Evolutionary conservation across 2,797 vertebrate genomes (phyloP).

Genomic region (Antennarius maculatus): DNA sequence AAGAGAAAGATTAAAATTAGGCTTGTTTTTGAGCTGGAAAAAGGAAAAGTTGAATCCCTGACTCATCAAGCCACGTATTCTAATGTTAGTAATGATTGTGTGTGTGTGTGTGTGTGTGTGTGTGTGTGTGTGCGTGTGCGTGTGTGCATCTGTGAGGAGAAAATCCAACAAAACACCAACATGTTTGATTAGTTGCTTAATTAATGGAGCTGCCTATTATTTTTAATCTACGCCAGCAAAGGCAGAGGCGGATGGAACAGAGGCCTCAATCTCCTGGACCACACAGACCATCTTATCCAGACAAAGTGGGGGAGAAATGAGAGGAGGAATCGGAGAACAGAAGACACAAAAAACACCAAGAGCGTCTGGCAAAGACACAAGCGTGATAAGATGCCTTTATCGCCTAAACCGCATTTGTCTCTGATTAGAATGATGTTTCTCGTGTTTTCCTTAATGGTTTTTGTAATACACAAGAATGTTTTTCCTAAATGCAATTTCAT

Average conservation of each 20-base stretch:
- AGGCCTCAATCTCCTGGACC: slow-evolving; percentile 64
- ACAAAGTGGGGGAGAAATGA: slow-evolving; percentile 63
- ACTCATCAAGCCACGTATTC: slow-evolving; percentile 21
- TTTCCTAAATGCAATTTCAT: slow-evolving; percentile 61
- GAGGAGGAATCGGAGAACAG: slow-evolving; percentile 69
- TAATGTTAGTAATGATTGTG: not conserved
- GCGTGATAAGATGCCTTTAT: slow-evolving; percentile 76
- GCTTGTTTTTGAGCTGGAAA: slow-evolving; percentile 19
- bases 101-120: no score
- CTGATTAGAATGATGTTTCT: slow-evolving; percentile 51
- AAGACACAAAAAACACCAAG: slow-evolving; percentile 63
- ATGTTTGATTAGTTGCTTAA: slow-evolving; percentile 78
- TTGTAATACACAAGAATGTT: slow-evolving; percentile 63
- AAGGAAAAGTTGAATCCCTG: slow-evolving; percentile 26
- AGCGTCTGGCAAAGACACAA: slow-evolving; percentile 64
- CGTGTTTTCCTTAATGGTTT: slow-evolving; percentile 64
- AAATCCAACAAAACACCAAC: slow-evolving; percentile 73
- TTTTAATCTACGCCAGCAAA: slow-evolving; percentile 73
- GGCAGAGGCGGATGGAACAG: slow-evolving; percentile 65
- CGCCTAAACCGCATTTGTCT: slow-evolving; percentile 55
- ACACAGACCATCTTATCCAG: slow-evolving; percentile 64
- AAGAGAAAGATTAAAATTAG: not conserved
- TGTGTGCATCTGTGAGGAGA: slow-evolving; percentile 58
- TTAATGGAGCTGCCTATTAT: slow-evolving; percentile 78
- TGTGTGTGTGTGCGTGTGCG: not conserved